Base-by-base conservation (phyloP, 2,797 vertebrate genomes). In the Sebastolobus altivelis region DNA sequence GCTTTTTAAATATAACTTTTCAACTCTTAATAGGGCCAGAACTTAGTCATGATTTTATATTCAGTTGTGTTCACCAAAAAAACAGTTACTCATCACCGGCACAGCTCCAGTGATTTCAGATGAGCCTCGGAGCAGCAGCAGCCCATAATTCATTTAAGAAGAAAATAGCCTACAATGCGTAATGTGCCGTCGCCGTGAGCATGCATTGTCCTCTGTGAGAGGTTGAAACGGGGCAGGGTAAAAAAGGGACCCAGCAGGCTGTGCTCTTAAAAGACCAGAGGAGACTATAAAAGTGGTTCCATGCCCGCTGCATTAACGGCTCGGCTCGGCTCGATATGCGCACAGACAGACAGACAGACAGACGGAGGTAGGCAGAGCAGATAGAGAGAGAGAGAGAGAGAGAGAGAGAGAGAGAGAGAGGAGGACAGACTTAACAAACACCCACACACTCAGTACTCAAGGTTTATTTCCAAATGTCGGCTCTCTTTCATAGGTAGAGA, bases 201-300 rank as follows among this genome's bases (percentile, higher is more conserved):
- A 65, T 18, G 81, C 79, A 83, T 91, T 87, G 91, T 92, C 71
- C 75, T 86, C 31, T 20, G 79, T 54, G 81, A 83, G 89, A 65
- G 81, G 79, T 79, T 76, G 80, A 72, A 91, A 88, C 87, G 60
- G 85, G 90, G 91, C 89, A 90, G 91, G 84, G 80, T 83, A 49
- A 78, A 77, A 58, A 75, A 81, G 71, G 80, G 68, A 82, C 52
- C 61, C 77, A 77, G 87, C 89, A 82, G 91, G 88, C 90, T 87
- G 89, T 52, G 88, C 90, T 90, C 87, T 93, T 81, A 72, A 91
- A 88, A 85, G 85, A 89, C 88, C 92, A 65, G 74, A 73, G 88
- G 82, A 92, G 90, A 85, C 90, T 95, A 95, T 95, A 95, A 95
- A 95, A 92, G 83, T 66, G 87, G 85, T 88, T 85, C 85, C 88